Conservation (phyloP, 2,888 invertebrate genomes). For the Calameuta filiformis region DNA sequence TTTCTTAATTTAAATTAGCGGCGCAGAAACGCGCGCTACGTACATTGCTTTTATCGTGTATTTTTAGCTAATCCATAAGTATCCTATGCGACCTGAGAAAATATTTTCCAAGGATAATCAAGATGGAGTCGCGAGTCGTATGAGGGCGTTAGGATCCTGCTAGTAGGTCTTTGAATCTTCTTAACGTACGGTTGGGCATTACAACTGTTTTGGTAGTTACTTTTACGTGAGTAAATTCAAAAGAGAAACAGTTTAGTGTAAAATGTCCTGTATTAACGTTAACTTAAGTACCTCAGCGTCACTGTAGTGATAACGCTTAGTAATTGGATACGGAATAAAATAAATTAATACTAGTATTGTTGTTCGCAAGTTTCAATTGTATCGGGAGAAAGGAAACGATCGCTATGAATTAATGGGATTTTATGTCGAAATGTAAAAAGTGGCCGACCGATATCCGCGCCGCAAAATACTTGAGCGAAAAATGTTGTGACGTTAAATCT, state of each 20-base stretch:
- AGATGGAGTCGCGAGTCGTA: background rate
- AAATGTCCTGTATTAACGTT: background rate
- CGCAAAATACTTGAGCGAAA: background rate
- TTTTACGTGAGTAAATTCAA: background rate
- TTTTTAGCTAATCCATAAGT: background rate
- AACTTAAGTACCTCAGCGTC: background rate
- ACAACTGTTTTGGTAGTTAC: background rate
- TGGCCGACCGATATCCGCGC: background rate
- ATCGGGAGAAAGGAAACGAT: background rate
- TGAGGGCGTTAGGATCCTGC: background rate
- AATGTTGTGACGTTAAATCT: background rate
- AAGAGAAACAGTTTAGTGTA: background rate
- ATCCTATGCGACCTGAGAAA: background rate
- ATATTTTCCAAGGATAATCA: background rate
- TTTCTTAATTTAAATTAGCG: background rate
- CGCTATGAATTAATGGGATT: background rate
- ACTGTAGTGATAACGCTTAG: background rate
- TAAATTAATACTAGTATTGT: slow-evolving; percentile 1
- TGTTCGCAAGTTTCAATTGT: background rate
- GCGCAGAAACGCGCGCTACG: background rate
- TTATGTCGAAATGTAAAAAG: background rate
- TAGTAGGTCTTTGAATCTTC: background rate
- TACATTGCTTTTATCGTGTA: background rate
- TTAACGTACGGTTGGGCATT: background rate
- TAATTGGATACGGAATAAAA: background rate